Conservation (phyloP, 2,888 invertebrate genomes). For the Pheosia gnoma region DNA sequence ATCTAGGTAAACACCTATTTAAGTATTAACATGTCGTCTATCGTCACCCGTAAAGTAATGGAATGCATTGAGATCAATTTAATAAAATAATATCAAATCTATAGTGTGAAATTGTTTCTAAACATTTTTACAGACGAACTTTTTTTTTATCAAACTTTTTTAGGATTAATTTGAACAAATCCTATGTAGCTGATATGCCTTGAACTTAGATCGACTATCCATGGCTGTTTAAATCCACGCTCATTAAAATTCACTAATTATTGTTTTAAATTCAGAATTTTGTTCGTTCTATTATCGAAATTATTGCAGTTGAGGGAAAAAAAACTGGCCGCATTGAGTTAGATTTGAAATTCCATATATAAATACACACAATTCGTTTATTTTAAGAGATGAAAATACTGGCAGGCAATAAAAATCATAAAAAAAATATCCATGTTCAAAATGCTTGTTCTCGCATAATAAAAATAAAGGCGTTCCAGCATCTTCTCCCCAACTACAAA, state of each 20-base stretch:
- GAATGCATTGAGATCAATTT: conserved; percentile 42
- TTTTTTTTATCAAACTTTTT: not conserved
- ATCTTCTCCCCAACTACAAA: conserved; percentile 16
- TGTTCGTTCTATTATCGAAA: not conserved
- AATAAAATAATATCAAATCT: conserved; percentile 12
- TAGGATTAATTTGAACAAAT: not conserved
- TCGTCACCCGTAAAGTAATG: conserved; percentile 9
- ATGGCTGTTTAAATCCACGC: not conserved
- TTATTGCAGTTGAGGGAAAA: not conserved
- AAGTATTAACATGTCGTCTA: no score
- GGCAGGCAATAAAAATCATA: no score
- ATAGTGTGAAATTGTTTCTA: no score
- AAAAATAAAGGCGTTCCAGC: no score
- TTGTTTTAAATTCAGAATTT: not conserved
- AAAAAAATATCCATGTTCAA: no score
- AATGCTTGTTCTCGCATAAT: no score
- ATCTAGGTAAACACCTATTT: no score
- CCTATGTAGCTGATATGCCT: conserved; percentile 16
- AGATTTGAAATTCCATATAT: not conserved
- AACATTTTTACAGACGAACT: not conserved
- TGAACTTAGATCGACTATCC: no score
- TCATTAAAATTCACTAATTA: conserved; percentile 2
- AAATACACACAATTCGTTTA: not conserved
- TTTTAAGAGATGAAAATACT: no score
- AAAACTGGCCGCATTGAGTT: not conserved